phyloP scores from a whole-genome alignment of 2,888 invertebrate genomes.

The Brachyptera putata region DNA sequence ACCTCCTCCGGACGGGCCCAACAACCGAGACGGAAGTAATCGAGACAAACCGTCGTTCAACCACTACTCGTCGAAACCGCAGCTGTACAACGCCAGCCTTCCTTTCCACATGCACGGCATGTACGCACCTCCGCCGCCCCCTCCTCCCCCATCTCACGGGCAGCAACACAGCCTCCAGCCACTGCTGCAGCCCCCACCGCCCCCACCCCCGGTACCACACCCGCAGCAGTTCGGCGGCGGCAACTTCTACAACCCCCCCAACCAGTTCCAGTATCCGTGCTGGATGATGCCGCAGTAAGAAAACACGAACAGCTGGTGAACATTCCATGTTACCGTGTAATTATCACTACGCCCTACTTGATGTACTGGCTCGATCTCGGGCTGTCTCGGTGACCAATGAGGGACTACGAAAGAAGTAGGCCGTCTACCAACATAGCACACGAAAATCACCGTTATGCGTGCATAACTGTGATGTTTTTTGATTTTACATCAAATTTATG shows the following conservation, averaged over 20 bases:
- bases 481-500: no score
- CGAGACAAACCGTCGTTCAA: slow-evolving; percentile 37
- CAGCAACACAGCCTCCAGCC: slow-evolving; percentile 29
- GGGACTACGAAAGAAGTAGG: no score
- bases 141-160: slow-evolving; percentile 25
- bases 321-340: no score
- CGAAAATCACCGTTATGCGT: no score
- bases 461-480: no score
- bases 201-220: neutral
- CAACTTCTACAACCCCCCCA: slow-evolving; percentile 25
- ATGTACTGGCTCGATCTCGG: no score
- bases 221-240: neutral
- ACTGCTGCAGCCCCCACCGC: slow-evolving; percentile 33
- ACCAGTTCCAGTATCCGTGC: slow-evolving; percentile 31
- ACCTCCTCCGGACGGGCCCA: no score
- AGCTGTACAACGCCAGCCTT: slow-evolving; percentile 35
- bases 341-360: no score
- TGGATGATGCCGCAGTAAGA: slow-evolving; percentile 33
- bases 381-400: no score
- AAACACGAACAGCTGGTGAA: neutral
- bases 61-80: slow-evolving; percentile 38
- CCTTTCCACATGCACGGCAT: slow-evolving; percentile 35
- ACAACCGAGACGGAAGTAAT: no score
- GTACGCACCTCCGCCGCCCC: slow-evolving; percentile 35
- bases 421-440: no score